Base-by-base conservation (phyloP, 2,797 vertebrate species). In the Iguana delicatissima region DNA sequence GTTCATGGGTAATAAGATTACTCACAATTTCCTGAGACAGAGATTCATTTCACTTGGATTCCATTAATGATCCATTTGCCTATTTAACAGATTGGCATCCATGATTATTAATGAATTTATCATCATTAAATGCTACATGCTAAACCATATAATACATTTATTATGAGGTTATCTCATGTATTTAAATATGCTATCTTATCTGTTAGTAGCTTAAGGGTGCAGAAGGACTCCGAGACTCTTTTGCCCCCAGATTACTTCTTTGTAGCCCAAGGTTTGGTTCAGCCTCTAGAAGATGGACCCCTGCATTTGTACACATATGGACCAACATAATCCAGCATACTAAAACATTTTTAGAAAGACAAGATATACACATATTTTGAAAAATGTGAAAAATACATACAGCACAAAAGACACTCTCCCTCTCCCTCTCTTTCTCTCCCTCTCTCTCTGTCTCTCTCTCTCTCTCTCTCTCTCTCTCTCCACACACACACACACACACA, bases 61-160 rank as follows among this genome's bases (percentile, higher is more conserved):
- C 20, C 20, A 22, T 76, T 76, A 42, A 42, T 38, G 35, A 42
- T 69, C 38, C n/a, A 42, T 77, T 77, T 46, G n/a, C 38, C 22
- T 42, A 10, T 42, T 42, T 24, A 42, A 42, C 46, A 38, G 46
- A 77, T 42, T 77, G 74, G 38, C 74, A 46, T 42, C 5, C 20
- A 69, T 69, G 29, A 69, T 12, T 69, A 69, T 69, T 69, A 32
- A 69, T 69, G 67, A 69, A 32, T 69, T 7, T 20, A 10, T 10
- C 26, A 80, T 80, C 24, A 52, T 5, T 50, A 50, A 52, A 80
- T 50, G 4, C 77, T 52, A 46, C 12, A 80, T 50, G 8, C 77
- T 50, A 52, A 80, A 80, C 24, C 32, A 80, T 52, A 29, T 52
- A 80, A 80, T 80, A 80, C 46, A 80, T 80, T 80, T 80, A 80